Evolutionary conservation across 2,888 invertebrate species (phyloP).

Genomic region (Brachycybe producta): DNA sequence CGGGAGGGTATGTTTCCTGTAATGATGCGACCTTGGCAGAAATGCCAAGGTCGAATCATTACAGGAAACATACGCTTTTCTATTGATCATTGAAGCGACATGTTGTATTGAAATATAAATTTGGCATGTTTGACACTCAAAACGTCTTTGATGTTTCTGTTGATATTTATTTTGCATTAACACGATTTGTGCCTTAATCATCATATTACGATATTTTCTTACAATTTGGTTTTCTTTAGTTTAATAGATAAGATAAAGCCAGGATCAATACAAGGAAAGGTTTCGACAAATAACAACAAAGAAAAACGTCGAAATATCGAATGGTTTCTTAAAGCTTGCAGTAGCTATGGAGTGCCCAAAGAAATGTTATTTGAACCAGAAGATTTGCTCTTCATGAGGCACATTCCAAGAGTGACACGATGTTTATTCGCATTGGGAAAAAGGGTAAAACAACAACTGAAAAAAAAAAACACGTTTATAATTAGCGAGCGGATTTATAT

Average conservation of each 20-base stretch:
- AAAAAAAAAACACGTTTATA: neutral
- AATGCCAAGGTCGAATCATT: too few species aligned
- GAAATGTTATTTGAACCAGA: constrained; percentile 25
- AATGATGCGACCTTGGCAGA: too few species aligned
- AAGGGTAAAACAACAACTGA: constrained; percentile 21
- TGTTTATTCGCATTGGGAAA: constrained; percentile 26
- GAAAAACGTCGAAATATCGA: constrained; percentile 21
- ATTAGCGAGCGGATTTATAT: neutral
- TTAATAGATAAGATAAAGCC: constrained; percentile 25
- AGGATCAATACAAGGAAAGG: constrained; percentile 23
- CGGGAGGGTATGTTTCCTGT: too few species aligned
- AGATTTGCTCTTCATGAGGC: constrained; percentile 24
- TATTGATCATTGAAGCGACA: too few species aligned
- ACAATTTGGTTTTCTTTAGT: constrained; percentile 16
- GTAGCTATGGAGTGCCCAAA: constrained; percentile 24
- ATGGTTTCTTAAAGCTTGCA: constrained; percentile 17
- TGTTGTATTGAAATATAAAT: too few species aligned
- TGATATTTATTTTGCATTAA: too few species aligned
- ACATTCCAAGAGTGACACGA: constrained; percentile 25
- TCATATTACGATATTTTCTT: neutral
- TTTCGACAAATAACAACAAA: constrained; percentile 22
- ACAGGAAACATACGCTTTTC: too few species aligned
- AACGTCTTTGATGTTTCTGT: too few species aligned
- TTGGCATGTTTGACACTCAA: too few species aligned
- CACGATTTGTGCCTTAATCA: neutral